These are phyloP conservation scores for Augiades crinisus DNA, from an alignment of 2,888 invertebrate genomes.

Conservation along the genomic window DNA sequence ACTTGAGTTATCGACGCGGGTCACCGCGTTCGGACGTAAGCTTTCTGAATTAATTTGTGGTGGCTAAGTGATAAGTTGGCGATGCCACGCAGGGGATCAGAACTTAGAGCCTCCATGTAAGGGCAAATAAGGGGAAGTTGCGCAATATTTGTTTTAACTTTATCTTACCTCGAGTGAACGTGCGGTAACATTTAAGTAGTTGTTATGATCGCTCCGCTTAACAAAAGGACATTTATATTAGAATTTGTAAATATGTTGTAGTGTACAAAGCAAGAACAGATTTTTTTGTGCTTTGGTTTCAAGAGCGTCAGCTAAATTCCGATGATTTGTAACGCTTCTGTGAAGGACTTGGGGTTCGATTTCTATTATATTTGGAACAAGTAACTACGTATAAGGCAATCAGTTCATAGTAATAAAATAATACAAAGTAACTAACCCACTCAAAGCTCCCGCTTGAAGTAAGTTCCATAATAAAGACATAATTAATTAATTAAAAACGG, in stretches of 20 bases:
- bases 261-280: no score
- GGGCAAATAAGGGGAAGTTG: constrained; percentile 42
- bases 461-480: constrained; percentile 53
- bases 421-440: neutral
- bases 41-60: constrained; percentile 73
- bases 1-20: constrained; percentile 68
- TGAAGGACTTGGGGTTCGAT: no score
- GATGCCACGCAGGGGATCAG: constrained; percentile 45
- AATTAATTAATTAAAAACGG: constrained; percentile 49
- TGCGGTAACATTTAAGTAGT: neutral
- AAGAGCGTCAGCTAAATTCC: no score
- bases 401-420: neutral
- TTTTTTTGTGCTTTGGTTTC: no score
- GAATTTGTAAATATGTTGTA: no score
- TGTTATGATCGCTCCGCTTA: no score
- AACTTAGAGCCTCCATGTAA: constrained; percentile 52
- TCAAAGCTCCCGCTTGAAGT: constrained; percentile 34
- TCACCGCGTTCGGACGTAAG: constrained; percentile 65
- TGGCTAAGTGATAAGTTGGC: constrained; percentile 74
- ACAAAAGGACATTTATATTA: no score
- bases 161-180: neutral
- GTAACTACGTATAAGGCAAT: neutral
- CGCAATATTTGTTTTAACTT: constrained; percentile 32
- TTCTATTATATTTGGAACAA: no score
- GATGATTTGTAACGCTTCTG: no score